A percentile compares a stretch with the other conserved stretches of the same genome.
These are phyloP conservation scores for Zootoca vivipara DNA, from an alignment of 2,113 vertebrate species.

Conservation along the genomic window DNA sequence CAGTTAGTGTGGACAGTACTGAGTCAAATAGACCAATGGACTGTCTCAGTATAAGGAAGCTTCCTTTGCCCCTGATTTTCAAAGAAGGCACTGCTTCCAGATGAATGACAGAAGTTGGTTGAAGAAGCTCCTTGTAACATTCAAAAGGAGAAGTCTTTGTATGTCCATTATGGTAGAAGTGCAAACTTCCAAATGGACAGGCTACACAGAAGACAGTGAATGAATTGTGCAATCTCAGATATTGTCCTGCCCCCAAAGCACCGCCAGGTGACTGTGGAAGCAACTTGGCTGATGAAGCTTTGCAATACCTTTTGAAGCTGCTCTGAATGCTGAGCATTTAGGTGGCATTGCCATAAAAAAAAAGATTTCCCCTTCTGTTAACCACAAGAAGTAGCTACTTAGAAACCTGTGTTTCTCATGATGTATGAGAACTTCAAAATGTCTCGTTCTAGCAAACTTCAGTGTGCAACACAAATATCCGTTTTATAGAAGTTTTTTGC, in stretches of 20 bases:
- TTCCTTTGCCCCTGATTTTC: not conserved
- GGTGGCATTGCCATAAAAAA: too few relatives aligned
- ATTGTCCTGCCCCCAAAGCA: too few relatives aligned
- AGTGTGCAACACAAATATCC: not conserved
- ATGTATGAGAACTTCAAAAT: not conserved
- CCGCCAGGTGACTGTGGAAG: too few relatives aligned
- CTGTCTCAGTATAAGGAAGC: too few relatives aligned
- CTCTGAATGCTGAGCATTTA: too few relatives aligned
- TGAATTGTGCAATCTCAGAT: too few relatives aligned
- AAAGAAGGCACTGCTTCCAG: not conserved
- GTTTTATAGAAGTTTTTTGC: not conserved
- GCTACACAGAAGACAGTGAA: not conserved
- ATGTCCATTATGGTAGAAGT: not conserved
- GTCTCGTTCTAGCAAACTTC: not conserved
- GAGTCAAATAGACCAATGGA: too few relatives aligned
- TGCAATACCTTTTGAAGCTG: too few relatives aligned
- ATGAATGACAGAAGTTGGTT: not conserved
- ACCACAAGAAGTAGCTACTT: not conserved
- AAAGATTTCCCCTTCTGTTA: not conserved
- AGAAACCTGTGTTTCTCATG: not conserved
- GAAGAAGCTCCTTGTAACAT: not conserved
- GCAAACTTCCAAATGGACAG: not conserved
- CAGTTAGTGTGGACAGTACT: too few relatives aligned
- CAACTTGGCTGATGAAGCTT: too few relatives aligned
- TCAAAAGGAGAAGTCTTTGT: not conserved